Evolutionary conservation across 2,888 invertebrate genomes (phyloP).

Genomic region (Linnaemya tessellans): DNA sequence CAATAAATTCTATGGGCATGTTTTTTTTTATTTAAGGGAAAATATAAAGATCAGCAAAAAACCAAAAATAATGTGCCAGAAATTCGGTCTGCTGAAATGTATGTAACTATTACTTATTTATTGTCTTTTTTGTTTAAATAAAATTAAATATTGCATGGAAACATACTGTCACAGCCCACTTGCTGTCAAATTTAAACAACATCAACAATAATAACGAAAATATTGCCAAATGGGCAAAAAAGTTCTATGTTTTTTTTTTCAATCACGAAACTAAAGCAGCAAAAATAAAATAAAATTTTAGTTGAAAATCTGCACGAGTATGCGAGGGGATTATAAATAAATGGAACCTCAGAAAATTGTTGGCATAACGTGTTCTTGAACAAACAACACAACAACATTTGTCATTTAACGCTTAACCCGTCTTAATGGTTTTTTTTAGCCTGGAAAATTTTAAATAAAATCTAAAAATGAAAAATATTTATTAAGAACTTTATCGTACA

Average conservation of each 20-base stretch:
- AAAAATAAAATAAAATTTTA: constrained; percentile 12
- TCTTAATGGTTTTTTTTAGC: not conserved
- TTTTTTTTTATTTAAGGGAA: not conserved
- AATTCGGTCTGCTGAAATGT: not conserved
- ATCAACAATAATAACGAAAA: constrained; percentile 45
- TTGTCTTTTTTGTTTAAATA: not conserved
- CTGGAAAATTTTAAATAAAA: not conserved
- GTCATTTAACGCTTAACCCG: constrained; percentile 44
- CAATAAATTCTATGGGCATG: not conserved
- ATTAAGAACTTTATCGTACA: no score
- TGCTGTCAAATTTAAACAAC: constrained; percentile 62
- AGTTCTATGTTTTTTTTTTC: not conserved
- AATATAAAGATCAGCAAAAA: not conserved
- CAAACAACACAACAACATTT: constrained; percentile 28
- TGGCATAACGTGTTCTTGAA: constrained; percentile 1
- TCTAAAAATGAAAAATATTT: no score
- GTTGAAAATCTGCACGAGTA: constrained; percentile 10
- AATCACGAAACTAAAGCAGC: constrained; percentile 9
- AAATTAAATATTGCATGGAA: constrained; percentile 18
- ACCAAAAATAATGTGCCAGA: not conserved
- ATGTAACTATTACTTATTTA: not conserved
- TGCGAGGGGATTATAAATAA: not conserved
- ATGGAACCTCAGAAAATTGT: constrained; percentile 38
- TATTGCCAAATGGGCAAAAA: constrained; percentile 50
- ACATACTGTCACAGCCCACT: constrained; percentile 67